phyloP scores from a whole-genome alignment of 2,888 invertebrate species.

The Tetrapedia diversipes region DNA sequence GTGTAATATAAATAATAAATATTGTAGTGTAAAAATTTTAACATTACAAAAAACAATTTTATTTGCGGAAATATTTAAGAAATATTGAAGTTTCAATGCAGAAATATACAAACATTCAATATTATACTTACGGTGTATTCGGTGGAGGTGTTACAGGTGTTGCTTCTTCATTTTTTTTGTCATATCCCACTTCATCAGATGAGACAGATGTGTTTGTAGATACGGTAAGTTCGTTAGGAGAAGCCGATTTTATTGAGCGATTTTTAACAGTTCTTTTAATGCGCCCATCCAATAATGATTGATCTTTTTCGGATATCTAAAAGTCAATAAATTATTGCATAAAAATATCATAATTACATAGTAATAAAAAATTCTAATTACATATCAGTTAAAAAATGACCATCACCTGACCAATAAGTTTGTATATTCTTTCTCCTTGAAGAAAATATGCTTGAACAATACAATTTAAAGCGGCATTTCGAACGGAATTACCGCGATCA shows the following conservation, averaged over 20 bases:
- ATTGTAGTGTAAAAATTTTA: neutral
- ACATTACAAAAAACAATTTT: neutral
- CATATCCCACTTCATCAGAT: conserved; percentile 80
- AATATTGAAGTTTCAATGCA: conserved; percentile 2
- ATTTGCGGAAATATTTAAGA: neutral
- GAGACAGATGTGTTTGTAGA: conserved; percentile 80
- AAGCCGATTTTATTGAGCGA: conserved; percentile 84
- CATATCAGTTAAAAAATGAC: neutral
- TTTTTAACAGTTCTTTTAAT: conserved; percentile 94
- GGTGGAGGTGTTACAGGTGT: conserved; percentile 55
- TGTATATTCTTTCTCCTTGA: conserved; percentile 95
- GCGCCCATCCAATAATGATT: conserved; percentile 96
- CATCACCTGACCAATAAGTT: conserved; percentile 93
- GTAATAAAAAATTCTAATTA: neutral
- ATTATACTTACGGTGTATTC: conserved; percentile 58
- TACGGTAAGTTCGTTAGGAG: conserved; percentile 82
- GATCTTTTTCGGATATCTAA: conserved; percentile 96
- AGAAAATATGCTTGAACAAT: conserved; percentile 95
- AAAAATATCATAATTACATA: conserved; percentile 5
- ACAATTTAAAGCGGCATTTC: conserved; percentile 97
- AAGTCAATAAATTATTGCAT: conserved; percentile 10
- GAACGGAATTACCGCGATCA: conserved; percentile 97
- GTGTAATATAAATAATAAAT: neutral
- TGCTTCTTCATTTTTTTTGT: conserved; percentile 78
- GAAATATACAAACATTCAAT: neutral